Base-by-base conservation (phyloP, 1,140 invertebrate genomes). In the Aphis gossypii region DNA sequence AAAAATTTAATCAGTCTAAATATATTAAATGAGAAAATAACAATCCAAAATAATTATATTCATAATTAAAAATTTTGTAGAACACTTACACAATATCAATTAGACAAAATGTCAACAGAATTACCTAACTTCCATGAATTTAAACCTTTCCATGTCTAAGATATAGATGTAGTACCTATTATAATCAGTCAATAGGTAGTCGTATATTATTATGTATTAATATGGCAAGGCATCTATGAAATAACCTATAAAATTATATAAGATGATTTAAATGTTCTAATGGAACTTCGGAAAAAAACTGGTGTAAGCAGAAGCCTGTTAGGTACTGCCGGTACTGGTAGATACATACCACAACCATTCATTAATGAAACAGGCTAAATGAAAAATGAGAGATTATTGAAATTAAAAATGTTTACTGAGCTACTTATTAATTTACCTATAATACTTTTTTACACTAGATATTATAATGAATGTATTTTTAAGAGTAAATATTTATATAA, bases 31-130 rank as follows among this genome's bases (percentile, higher is more conserved):
- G 38, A 41, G 38, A 41, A 44, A 44, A 44, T 76, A 76, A 91
- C 44, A 68, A 91, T 41, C 14, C 2, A 23, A 2, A 14, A 25
- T 38, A 90, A 51, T 14, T 46, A 30, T 68, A 60, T 90, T 30
- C 20, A 44, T 60, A 41, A 83, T 83, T 35, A 82, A 23, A 82
- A n/a, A 9, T 38, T 68, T 68, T 68, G 56, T 91, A 46, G 76
- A 44, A 83, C 35, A 83, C 35, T 92, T 92, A 30, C 41, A 68
- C 41, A 92, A 92, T 76, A 0, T 51, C 46, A 51, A 92, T 76
- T 35, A 51, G n/a, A 92, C 60, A 92, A 92, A 82, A 92, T 92
- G 46, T 51, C 46, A 92, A 92, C 8, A 51, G 46, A n/a, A 92
- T 92, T 82, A 83, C 25, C 46, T 51, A 92, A 92, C 90, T 83